A percentile compares a stretch with the other conserved stretches of the same genome.
phyloP scores from a whole-genome alignment of 2,888 invertebrate species.

The Nemurella pictetii region DNA sequence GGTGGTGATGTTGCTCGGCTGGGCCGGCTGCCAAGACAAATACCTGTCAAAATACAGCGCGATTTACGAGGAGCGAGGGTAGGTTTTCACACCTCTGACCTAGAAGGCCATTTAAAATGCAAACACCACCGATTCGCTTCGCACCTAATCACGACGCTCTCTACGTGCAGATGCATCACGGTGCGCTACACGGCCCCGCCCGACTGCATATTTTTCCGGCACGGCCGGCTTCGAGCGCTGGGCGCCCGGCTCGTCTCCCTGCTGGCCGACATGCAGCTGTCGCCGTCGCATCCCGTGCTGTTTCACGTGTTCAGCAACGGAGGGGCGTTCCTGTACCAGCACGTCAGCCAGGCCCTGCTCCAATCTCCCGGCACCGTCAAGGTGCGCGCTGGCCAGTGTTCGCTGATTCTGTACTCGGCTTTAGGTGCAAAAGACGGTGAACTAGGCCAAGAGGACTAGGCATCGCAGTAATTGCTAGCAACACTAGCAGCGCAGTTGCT shows the following conservation, averaged over 20 bases:
- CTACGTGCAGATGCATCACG: slow-evolving; percentile 63
- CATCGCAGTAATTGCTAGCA: too few relatives aligned
- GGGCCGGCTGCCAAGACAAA: slow-evolving; percentile 79
- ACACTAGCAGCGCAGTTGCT: too few relatives aligned
- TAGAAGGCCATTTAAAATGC: background rate
- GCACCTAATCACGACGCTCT: too few relatives aligned
- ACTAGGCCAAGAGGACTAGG: background rate
- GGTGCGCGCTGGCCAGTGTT: too few relatives aligned
- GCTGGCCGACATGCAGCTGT: slow-evolving; percentile 65
- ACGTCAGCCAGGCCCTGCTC: slow-evolving; percentile 62
- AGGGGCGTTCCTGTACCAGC: slow-evolving; percentile 71
- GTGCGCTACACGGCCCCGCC: slow-evolving; percentile 71
- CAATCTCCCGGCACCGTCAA: slow-evolving; percentile 57
- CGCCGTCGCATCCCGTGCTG: slow-evolving; percentile 68
- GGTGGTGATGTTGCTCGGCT: slow-evolving; percentile 72
- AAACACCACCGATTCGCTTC: background rate
- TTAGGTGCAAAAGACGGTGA: background rate
- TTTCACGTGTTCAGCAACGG: slow-evolving; percentile 78
- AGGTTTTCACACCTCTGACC: slow-evolving; percentile 47
- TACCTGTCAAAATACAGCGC: slow-evolving; percentile 77
- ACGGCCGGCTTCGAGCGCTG: slow-evolving; percentile 62
- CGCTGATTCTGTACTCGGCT: background rate
- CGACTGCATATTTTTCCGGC: slow-evolving; percentile 66
- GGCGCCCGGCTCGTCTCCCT: slow-evolving; percentile 67
- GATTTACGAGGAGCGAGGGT: slow-evolving; percentile 77